Base-by-base conservation (phyloP, 1,140 invertebrate genomes). In the Lethocerus indicus region DNA sequence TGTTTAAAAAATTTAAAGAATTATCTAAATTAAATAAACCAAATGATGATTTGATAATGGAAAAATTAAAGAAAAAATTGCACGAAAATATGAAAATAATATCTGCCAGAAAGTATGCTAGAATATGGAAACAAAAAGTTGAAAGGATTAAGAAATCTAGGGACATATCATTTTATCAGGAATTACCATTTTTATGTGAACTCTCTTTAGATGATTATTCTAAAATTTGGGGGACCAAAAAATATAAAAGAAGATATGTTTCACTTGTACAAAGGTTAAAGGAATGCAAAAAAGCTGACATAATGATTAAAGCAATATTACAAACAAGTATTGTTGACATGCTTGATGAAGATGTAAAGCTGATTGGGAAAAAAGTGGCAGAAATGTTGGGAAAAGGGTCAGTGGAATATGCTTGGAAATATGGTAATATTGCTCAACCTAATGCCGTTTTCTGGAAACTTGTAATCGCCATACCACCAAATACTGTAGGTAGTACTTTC, bases 21-120 rank as follows among this genome's bases (percentile, higher is more conserved):
- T n/a, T n/a, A n/a, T n/a, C n/a, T n/a, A n/a, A n/a, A n/a, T n/a
- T n/a, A n/a, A n/a, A n/a, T n/a, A n/a, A n/a, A n/a, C n/a, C n/a
- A 20, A 21, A n/a, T 18, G 40, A 50, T 32, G 39, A 32, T n/a
- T 14, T 14, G 23, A 25, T 29, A n/a, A 25, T 51, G 29, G 42
- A 27, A 14, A 54, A 54, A 49, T 45, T 57, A 20, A 48, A 37
- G 25, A 52, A 51, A 26, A 49, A 56, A 49, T 29, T 57, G 6
- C 39, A 28, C 25, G 41, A 52, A 45, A 57, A 51, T 44, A 43
- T 57, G 41, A 53, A 56, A 32, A 46, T 25, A 14, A 45, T 47
- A 14, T 45, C 27, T 42, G 54, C 46, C 18, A 6, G 47, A 35
- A 54, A 56, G 26, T 55, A 52, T 51, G 46, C 40, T 40, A 39